Evolutionary conservation across 2,888 invertebrate species (phyloP).

Genomic region (Colostygia pectinataria): DNA sequence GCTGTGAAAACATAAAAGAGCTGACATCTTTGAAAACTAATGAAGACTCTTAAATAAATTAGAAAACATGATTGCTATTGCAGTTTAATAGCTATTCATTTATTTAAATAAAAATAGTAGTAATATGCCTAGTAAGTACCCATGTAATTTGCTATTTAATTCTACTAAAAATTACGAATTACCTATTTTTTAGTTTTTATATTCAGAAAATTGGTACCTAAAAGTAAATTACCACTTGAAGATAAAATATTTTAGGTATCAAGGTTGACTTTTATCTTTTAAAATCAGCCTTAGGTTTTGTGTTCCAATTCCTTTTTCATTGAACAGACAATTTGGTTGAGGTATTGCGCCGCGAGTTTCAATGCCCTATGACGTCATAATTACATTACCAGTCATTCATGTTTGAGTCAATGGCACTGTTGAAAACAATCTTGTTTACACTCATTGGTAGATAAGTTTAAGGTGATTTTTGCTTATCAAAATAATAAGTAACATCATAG

Average conservation of each 20-base stretch:
- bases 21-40: too few relatives aligned
- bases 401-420: slow-evolving; percentile 26
- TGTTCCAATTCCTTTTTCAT: slow-evolving; percentile 42
- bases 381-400: slow-evolving; percentile 35
- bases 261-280: slow-evolving; percentile 13
- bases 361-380: slow-evolving; percentile 30
- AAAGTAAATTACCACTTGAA: not conserved
- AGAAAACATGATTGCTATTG: too few relatives aligned
- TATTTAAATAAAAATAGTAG: too few relatives aligned
- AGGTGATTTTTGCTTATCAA: slow-evolving; percentile 8
- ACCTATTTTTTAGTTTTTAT: too few relatives aligned
- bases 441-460: slow-evolving; percentile 7
- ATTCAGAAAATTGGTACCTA: too few relatives aligned
- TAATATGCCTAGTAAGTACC: too few relatives aligned
- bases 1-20: too few relatives aligned
- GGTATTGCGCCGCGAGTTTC: slow-evolving; percentile 64
- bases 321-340: slow-evolving; percentile 37
- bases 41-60: too few relatives aligned
- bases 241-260: not conserved
- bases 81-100: too few relatives aligned
- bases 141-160: too few relatives aligned
- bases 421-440: slow-evolving; percentile 23
- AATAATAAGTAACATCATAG: too few relatives aligned
- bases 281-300: slow-evolving; percentile 49
- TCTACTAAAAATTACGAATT: too few relatives aligned